These are phyloP conservation scores for Chrysolina oricalcia DNA, from an alignment of 2,888 invertebrate genomes.

Conservation along the genomic window DNA sequence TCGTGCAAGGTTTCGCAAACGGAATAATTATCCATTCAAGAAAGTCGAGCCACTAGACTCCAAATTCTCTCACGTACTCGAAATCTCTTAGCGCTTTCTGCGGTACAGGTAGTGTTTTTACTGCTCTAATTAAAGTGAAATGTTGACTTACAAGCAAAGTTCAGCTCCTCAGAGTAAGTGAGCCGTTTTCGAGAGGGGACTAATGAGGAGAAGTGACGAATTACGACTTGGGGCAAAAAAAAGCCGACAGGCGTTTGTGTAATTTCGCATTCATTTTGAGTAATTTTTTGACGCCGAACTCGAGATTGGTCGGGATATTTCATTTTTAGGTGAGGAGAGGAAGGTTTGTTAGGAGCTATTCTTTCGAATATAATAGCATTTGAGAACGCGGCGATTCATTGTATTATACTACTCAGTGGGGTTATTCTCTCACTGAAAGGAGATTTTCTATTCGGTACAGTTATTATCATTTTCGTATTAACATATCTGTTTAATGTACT, in stretches of 20 bases:
- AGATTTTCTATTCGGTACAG: too few relatives aligned
- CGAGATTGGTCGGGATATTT: background rate
- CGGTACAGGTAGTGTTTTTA: background rate
- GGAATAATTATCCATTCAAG: too few relatives aligned
- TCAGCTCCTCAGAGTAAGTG: background rate
- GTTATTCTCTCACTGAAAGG: too few relatives aligned
- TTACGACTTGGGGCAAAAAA: background rate
- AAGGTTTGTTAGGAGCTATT: background rate
- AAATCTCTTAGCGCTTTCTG: background rate
- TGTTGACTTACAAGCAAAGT: conserved; percentile 14
- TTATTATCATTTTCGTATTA: too few relatives aligned
- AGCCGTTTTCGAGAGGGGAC: background rate
- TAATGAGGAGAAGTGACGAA: conserved; percentile 9
- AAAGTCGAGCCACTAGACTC: background rate
- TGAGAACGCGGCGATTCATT: too few relatives aligned
- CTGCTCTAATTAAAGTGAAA: conserved; percentile 14
- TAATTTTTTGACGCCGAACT: background rate
- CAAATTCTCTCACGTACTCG: background rate
- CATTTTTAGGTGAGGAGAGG: background rate
- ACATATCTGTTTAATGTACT: too few relatives aligned
- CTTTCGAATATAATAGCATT: too few relatives aligned
- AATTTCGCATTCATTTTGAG: background rate
- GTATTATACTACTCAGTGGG: too few relatives aligned
- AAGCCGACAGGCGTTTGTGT: background rate
- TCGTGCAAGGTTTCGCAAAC: too few relatives aligned